Percentiles rank a stretch among this genome's conserved stretches.
These are phyloP conservation scores for Crenichthys baileyi DNA, from an alignment of 2,797 vertebrate genomes.

Conservation along the genomic window DNA sequence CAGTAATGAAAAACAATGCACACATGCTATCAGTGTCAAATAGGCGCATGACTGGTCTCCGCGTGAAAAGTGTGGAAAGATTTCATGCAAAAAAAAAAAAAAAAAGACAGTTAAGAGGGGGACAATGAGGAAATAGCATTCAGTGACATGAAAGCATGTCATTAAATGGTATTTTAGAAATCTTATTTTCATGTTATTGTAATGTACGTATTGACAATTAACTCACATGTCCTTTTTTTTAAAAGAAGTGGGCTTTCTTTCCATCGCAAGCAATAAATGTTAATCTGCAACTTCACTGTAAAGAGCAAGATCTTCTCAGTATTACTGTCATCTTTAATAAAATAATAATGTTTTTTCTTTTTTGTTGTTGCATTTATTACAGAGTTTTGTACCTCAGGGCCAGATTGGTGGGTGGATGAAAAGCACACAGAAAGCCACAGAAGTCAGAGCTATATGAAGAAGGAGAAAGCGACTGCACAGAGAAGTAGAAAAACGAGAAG, in stretches of 20 bases:
- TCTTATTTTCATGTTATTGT: too few species aligned
- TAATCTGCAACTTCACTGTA: neutral
- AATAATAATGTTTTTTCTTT: neutral
- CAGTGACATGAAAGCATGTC: too few species aligned
- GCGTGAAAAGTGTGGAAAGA: too few species aligned
- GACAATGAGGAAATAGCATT: too few species aligned
- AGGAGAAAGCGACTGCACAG: neutral
- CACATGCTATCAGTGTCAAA: too few species aligned
- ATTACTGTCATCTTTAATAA: neutral
- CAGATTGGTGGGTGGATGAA: neutral
- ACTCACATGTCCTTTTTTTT: neutral
- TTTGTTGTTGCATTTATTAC: neutral
- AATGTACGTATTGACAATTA: neutral
- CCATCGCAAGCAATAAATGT: neutral
- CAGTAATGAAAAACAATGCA: too few species aligned
- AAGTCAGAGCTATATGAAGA: slow-evolving; percentile 6
- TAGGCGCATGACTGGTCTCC: too few species aligned
- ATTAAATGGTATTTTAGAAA: too few species aligned
- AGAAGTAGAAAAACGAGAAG: slow-evolving; percentile 18
- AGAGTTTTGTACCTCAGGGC: neutral
- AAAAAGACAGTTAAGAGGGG: too few species aligned
- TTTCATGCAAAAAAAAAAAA: too few species aligned
- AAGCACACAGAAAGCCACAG: neutral
- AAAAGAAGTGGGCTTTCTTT: neutral
- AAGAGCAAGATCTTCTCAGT: neutral